Percentiles rank a stretch among this genome's conserved stretches.
These are phyloP conservation scores for Amiota communis DNA, from an alignment of 2,888 invertebrate species.

Conservation along the genomic window DNA sequence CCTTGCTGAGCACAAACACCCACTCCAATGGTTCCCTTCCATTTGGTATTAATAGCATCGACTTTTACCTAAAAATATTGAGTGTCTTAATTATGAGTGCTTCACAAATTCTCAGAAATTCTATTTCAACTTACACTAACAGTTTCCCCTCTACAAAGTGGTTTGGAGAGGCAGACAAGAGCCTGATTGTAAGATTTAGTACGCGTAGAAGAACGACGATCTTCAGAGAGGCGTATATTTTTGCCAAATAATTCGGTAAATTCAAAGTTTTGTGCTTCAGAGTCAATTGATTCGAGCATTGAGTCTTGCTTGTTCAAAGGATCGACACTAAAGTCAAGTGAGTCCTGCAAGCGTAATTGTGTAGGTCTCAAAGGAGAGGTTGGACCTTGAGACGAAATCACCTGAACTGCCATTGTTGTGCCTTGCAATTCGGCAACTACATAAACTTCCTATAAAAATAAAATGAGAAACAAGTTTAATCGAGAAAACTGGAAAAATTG, in stretches of 20 bases:
- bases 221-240: slow-evolving; percentile 82
- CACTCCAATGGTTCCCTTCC: slow-evolving; percentile 84
- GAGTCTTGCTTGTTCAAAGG: slow-evolving; percentile 74
- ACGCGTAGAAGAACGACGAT: slow-evolving; percentile 81
- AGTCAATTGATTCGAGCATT: slow-evolving; percentile 73
- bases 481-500: background rate
- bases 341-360: slow-evolving; percentile 76
- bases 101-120: background rate
- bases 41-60: slow-evolving; percentile 81
- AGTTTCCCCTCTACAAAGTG: slow-evolving; percentile 79
- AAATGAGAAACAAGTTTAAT: slow-evolving; percentile 46
- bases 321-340: slow-evolving; percentile 77
- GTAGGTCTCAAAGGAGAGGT: slow-evolving; percentile 73
- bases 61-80: slow-evolving; percentile 77
- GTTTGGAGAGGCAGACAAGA: slow-evolving; percentile 80
- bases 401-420: slow-evolving; percentile 83
- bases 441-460: slow-evolving; percentile 79
- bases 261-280: slow-evolving; percentile 77
- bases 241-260: slow-evolving; percentile 89
- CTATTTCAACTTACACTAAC: slow-evolving; percentile 77
- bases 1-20: slow-evolving; percentile 82
- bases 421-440: slow-evolving; percentile 89
- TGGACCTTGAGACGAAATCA: slow-evolving; percentile 78
- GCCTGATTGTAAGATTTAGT: slow-evolving; percentile 90
- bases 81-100: background rate